Percentiles rank a stretch among this genome's conserved stretches.
These are phyloP conservation scores for Pyrocoelia pectoralis DNA, from an alignment of 2,888 invertebrate species.

Conservation along the genomic window DNA sequence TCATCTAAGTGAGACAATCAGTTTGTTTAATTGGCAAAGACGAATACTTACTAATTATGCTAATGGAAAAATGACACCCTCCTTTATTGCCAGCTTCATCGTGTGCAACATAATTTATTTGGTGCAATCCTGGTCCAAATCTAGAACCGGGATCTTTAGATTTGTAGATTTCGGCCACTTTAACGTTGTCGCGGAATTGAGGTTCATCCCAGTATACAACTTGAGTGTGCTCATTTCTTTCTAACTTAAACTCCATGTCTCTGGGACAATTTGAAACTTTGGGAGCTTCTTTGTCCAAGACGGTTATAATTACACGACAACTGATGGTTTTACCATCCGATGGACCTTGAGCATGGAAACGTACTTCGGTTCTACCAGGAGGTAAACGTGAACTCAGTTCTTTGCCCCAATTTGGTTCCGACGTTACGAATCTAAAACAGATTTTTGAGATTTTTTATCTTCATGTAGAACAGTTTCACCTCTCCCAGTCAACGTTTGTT, in stretches of 20 bases:
- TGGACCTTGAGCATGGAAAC: conserved; percentile 68
- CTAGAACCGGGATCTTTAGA: conserved; percentile 70
- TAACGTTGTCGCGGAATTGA: conserved; percentile 66
- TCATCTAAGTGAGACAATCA: conserved; percentile 36
- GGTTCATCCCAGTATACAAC: conserved; percentile 73
- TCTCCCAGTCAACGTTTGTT: conserved; percentile 72
- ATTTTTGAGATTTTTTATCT: not conserved
- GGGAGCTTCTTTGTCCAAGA: conserved; percentile 67
- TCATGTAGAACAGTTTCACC: conserved; percentile 56
- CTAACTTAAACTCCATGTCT: conserved; percentile 67
- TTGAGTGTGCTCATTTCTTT: conserved; percentile 63
- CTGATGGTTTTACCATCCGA: conserved; percentile 63
- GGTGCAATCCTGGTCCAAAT: conserved; percentile 67
- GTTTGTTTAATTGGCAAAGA: not conserved
- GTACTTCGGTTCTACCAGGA: conserved; percentile 66
- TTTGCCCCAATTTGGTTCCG: conserved; percentile 70
- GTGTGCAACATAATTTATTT: conserved; percentile 70
- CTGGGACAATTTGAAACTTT: conserved; percentile 67
- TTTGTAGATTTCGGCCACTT: conserved; percentile 65
- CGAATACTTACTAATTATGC: conserved; percentile 63
- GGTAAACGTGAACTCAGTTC: conserved; percentile 66
- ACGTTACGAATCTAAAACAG: conserved; percentile 63
- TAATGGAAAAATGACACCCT: conserved; percentile 70
- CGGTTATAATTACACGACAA: conserved; percentile 68
- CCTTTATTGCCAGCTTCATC: conserved; percentile 70